Conservation (phyloP, 2,888 invertebrate species). For the Craniophora ligustri region DNA sequence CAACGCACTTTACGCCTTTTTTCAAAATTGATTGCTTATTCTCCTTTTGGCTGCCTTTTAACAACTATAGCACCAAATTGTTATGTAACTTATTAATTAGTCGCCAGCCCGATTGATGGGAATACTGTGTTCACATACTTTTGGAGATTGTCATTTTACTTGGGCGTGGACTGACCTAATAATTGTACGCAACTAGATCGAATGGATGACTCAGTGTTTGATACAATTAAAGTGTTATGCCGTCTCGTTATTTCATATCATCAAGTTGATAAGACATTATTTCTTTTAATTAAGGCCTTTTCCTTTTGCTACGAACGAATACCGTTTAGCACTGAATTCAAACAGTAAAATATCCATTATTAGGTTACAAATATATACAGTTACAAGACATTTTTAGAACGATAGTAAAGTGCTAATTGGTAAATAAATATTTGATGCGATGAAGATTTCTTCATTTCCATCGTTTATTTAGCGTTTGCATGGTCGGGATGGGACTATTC, state of each 20-base stretch:
- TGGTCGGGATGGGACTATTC: no score
- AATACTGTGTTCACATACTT: constrained; percentile 37
- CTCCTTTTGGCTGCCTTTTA: constrained; percentile 71
- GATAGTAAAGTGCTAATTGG: constrained; percentile 21
- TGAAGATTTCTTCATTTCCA: not conserved
- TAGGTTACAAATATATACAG: no score
- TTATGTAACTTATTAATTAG: constrained; percentile 70
- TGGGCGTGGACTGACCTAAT: constrained; percentile 57
- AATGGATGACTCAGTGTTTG: constrained; percentile 66
- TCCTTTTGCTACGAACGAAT: not conserved
- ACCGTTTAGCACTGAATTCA: constrained; percentile 3
- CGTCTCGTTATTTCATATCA: constrained; percentile 57
- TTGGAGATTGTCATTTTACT: constrained; percentile 62
- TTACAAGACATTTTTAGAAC: constrained; percentile 13
- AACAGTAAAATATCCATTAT: constrained; percentile 7
- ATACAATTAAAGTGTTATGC: constrained; percentile 63
- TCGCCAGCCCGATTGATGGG: constrained; percentile 42
- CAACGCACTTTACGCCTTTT: constrained; percentile 76
- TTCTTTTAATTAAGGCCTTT: constrained; percentile 22
- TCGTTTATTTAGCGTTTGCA: no score
- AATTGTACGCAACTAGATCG: constrained; percentile 55
- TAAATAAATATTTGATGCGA: constrained; percentile 6
- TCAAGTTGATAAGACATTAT: constrained; percentile 29
- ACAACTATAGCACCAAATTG: constrained; percentile 68
- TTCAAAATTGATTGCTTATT: constrained; percentile 75